These are phyloP conservation scores for Rachycentron canadum DNA, from an alignment of 2,797 vertebrate species.

Conservation along the genomic window DNA sequence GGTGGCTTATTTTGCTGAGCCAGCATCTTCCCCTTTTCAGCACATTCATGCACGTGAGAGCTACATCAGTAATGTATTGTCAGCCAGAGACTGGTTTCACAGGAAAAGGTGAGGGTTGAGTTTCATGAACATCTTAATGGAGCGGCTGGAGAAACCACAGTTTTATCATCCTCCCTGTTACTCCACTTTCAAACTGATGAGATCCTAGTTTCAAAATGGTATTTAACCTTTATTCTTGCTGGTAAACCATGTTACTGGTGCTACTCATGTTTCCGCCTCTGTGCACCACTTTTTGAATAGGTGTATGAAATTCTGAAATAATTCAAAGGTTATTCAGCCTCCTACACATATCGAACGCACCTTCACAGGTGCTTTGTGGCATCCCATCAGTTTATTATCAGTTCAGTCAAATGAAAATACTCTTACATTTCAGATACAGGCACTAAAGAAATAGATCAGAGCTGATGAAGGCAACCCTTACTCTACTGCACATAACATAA, in stretches of 20 bases:
- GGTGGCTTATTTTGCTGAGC: constrained; percentile 57
- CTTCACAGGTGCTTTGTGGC: neutral
- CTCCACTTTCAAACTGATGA: neutral
- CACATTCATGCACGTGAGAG: neutral
- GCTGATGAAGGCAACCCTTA: neutral
- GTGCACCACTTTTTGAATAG: constrained; percentile 33
- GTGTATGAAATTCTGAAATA: constrained; percentile 31
- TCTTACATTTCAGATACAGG: neutral
- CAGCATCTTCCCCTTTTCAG: constrained; percentile 4
- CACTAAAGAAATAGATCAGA: neutral
- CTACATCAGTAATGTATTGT: neutral
- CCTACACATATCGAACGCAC: constrained; percentile 30
- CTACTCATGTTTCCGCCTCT: constrained; percentile 12
- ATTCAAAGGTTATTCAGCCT: constrained; percentile 41
- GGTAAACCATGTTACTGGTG: constrained; percentile 4
- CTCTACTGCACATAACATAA: neutral
- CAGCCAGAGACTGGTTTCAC: neutral
- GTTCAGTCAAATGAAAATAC: neutral
- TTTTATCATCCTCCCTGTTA: neutral
- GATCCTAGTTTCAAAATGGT: neutral
- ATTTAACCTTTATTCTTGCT: constrained; percentile 17
- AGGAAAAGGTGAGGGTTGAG: neutral
- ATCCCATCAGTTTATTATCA: constrained; percentile 4
- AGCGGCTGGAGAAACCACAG: neutral
- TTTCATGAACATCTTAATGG: constrained; percentile 1